Evolutionary conservation across 2,888 invertebrate genomes (phyloP).

Genomic region (Hesperia comma): DNA sequence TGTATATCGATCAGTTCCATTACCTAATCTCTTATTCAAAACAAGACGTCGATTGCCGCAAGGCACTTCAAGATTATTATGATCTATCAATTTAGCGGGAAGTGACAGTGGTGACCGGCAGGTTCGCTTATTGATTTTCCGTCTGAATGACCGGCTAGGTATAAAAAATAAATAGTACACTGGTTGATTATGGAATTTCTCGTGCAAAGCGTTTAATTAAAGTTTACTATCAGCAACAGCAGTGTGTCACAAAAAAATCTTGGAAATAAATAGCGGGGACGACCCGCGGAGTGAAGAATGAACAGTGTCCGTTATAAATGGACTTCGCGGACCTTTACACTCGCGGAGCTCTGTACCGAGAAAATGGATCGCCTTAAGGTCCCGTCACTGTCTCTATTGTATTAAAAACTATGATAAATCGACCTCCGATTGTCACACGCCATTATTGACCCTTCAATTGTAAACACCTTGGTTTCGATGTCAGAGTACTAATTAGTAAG

Average conservation of each 20-base stretch:
- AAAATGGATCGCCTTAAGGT: conserved; percentile 2
- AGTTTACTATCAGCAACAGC: neutral
- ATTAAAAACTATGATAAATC: neutral
- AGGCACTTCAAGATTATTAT: too few species aligned
- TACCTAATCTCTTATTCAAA: too few species aligned
- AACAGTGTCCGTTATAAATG: conserved; percentile 20
- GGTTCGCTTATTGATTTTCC: too few species aligned
- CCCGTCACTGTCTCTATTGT: neutral
- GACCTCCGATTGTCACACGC: neutral
- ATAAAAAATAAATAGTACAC: too few species aligned
- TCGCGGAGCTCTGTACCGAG: neutral
- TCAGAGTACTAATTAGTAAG: too few species aligned
- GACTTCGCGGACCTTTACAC: conserved; percentile 15
- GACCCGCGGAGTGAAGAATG: conserved; percentile 23
- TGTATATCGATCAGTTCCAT: too few species aligned
- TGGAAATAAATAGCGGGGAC: conserved; percentile 19
- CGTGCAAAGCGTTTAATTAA: neutral
- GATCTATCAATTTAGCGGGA: too few species aligned
- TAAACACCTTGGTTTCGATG: too few species aligned
- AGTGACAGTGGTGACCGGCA: too few species aligned
- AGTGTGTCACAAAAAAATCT: conserved; percentile 10
- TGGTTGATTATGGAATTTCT: too few species aligned
- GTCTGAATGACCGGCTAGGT: too few species aligned
- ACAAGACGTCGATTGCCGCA: too few species aligned
- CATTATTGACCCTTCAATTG: neutral